Percentiles rank a stretch among this genome's conserved stretches.
Evolutionary conservation across 2,797 vertebrate species (phyloP).

Genomic region (Capromys pilorides): DNA sequence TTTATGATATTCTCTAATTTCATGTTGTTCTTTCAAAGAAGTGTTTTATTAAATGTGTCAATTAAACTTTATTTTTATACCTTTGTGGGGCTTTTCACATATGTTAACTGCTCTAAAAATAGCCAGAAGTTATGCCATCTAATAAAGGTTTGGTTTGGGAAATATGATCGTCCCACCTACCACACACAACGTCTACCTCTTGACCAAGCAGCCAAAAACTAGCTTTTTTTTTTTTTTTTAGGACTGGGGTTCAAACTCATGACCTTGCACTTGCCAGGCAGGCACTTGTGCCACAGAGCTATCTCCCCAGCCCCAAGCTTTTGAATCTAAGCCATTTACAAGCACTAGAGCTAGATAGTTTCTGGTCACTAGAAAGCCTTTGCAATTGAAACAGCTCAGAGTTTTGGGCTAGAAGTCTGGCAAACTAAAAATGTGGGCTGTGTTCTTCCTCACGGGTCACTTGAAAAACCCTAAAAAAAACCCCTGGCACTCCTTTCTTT

Average conservation of each 20-base stretch:
- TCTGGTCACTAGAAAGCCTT: slow-evolving; percentile 58
- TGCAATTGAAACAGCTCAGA: slow-evolving; percentile 41
- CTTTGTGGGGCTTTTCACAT: not conserved
- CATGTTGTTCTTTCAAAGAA: not conserved
- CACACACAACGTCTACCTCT: not conserved
- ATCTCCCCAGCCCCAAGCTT: too few species aligned
- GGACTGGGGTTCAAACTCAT: too few species aligned
- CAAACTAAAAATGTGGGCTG: not conserved
- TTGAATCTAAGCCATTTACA: slow-evolving; percentile 23
- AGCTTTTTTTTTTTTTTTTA: too few species aligned
- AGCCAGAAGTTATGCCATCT: not conserved
- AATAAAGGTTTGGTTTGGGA: slow-evolving; percentile 41
- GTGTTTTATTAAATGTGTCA: not conserved
- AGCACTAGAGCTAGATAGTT: slow-evolving; percentile 29
- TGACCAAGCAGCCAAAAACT: slow-evolving; percentile 24
- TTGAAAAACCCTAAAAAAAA: slow-evolving; percentile 47
- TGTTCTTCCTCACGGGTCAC: not conserved
- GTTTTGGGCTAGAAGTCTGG: not conserved
- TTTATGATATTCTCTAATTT: not conserved
- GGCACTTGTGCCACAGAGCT: too few species aligned
- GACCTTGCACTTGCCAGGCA: too few species aligned
- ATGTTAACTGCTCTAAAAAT: not conserved
- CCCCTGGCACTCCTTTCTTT: slow-evolving; percentile 4
- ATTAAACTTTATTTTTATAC: not conserved
- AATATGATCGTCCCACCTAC: slow-evolving; percentile 9